These are phyloP conservation scores for Lamprologus speciosus DNA, from an alignment of 2,113 vertebrate genomes.

Conservation along the genomic window DNA sequence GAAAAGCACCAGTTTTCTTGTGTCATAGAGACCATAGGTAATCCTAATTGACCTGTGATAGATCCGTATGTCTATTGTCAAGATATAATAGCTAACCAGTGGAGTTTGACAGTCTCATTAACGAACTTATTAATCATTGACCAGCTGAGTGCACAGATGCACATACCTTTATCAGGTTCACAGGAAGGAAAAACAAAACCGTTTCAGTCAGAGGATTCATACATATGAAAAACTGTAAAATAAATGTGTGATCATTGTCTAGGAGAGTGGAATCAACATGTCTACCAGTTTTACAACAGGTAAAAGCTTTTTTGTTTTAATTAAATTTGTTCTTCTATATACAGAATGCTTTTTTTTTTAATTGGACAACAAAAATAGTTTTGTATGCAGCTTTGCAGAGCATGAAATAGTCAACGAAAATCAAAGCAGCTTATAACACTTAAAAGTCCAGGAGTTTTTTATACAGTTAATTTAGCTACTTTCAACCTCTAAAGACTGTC, in stretches of 20 bases:
- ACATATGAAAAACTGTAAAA: background rate
- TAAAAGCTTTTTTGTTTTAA: background rate
- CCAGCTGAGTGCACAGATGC: constrained; percentile 20
- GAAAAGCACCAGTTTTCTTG: background rate
- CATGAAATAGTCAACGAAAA: background rate
- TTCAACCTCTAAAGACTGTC: background rate
- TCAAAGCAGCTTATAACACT: background rate
- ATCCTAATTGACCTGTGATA: background rate
- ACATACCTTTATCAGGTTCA: background rate
- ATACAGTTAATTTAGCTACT: background rate
- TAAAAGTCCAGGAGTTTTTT: background rate
- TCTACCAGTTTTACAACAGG: background rate
- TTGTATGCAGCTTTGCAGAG: background rate
- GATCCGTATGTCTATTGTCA: background rate
- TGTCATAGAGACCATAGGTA: background rate
- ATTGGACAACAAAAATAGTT: background rate
- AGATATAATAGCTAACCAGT: background rate
- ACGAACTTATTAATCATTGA: constrained; percentile 61
- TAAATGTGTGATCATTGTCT: background rate
- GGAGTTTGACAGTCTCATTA: constrained; percentile 19
- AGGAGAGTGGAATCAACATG: constrained; percentile 10
- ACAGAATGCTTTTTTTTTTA: background rate
- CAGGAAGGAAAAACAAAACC: background rate
- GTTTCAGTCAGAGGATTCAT: background rate
- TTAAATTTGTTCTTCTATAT: background rate